These are phyloP conservation scores for Hoplostethus mediterraneus DNA, from an alignment of 2,797 vertebrate species.

Conservation along the genomic window DNA sequence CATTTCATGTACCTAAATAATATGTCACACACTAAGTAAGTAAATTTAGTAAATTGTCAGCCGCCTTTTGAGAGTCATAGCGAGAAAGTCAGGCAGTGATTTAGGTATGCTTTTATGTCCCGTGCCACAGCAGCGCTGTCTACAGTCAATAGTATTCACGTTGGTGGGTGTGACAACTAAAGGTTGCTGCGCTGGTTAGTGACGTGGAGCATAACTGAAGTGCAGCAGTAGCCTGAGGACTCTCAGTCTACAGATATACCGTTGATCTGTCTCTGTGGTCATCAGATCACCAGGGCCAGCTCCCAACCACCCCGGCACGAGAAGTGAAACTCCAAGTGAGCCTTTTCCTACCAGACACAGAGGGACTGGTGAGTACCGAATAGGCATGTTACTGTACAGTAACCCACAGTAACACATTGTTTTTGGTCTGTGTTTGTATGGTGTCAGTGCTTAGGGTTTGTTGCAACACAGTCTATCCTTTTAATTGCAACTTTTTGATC, in stretches of 20 bases:
- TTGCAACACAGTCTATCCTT: neutral
- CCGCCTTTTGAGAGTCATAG: too few relatives aligned
- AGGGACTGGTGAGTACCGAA: conserved; percentile 36
- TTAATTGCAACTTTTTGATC: neutral
- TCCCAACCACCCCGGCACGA: neutral
- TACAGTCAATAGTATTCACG: neutral
- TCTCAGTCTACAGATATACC: neutral
- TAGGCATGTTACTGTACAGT: neutral
- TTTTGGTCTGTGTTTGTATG: neutral
- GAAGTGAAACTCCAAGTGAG: conserved; percentile 26
- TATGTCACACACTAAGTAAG: too few relatives aligned
- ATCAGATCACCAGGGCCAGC: conserved; percentile 28
- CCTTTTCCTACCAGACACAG: conserved; percentile 1
- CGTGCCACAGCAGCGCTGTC: too few relatives aligned
- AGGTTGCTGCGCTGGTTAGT: conserved; percentile 29
- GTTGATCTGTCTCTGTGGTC: conserved; percentile 20
- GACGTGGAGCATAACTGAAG: conserved; percentile 40
- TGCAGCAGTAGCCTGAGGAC: neutral
- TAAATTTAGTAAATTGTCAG: too few relatives aligned
- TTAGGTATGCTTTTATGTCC: too few relatives aligned
- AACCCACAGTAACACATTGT: neutral
- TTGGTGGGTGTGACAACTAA: conserved; percentile 46
- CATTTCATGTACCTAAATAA: too few relatives aligned
- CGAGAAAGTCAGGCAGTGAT: too few relatives aligned
- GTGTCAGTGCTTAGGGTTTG: neutral